These are phyloP conservation scores for Anolis carolinensis DNA, from an alignment of 2,113 vertebrate species.

Conservation along the genomic window DNA sequence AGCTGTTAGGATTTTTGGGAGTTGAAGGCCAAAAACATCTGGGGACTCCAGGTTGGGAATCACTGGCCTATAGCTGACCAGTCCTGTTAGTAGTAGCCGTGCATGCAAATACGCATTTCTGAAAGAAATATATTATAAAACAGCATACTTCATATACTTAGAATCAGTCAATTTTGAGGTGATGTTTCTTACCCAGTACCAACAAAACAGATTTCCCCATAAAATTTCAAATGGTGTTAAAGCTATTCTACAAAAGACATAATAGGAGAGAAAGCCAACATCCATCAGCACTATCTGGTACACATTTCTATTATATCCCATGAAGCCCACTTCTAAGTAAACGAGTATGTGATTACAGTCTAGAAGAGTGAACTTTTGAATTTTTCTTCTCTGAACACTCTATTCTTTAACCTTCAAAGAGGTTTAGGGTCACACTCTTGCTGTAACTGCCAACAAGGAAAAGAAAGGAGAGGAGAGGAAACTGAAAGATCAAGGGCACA, in stretches of 20 bases:
- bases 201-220: background rate
- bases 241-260: background rate
- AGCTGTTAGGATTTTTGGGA: too few species aligned
- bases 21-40: too few species aligned
- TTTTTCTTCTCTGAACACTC: background rate
- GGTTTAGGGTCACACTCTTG: background rate
- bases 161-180: background rate
- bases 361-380: background rate
- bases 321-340: background rate
- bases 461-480: background rate
- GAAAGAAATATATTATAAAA: too few species aligned
- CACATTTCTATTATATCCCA: background rate
- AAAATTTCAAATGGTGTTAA: background rate
- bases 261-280: background rate
- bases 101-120: background rate
- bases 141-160: background rate
- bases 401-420: background rate
- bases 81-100: too few species aligned
- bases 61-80: too few species aligned
- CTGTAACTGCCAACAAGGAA: background rate
- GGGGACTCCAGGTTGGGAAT: too few species aligned
- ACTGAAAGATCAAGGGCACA: slow-evolving; percentile 8
- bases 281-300: background rate
- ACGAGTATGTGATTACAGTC: background rate
- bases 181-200: background rate